Percentiles rank a stretch among this genome's conserved stretches.
These are phyloP conservation scores for Actinia equina DNA, from an alignment of 64 coral and sea anemone genomes.

Conservation along the genomic window DNA sequence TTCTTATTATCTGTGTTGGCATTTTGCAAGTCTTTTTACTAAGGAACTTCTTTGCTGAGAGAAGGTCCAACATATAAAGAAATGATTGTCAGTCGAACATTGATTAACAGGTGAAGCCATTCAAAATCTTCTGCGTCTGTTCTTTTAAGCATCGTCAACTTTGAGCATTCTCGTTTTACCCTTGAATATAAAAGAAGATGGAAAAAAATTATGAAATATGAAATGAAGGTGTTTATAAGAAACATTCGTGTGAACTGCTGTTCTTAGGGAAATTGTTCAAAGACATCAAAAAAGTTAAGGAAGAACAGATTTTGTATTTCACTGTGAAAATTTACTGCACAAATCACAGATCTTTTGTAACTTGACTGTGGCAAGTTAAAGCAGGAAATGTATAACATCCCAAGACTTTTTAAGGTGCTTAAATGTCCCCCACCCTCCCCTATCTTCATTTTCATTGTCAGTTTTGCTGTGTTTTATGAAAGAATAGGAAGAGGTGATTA, in stretches of 20 bases:
- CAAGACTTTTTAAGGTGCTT: too few relatives aligned
- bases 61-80: constrained; percentile 89
- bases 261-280: too few relatives aligned
- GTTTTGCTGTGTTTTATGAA: too few relatives aligned
- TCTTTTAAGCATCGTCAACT: not conserved
- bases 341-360: too few relatives aligned
- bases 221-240: not conserved
- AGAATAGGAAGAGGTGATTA: too few relatives aligned
- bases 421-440: too few relatives aligned
- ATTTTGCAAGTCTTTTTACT: constrained; percentile 97
- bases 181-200: not conserved
- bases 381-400: too few relatives aligned
- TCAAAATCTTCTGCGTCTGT: not conserved
- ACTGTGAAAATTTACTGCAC: too few relatives aligned
- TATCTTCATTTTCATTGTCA: too few relatives aligned
- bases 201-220: not conserved
- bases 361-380: too few relatives aligned
- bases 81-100: not conserved
- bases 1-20: constrained; percentile 79
- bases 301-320: too few relatives aligned
- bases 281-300: too few relatives aligned
- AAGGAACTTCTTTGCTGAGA: constrained; percentile 96
- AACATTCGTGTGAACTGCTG: not conserved
- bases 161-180: not conserved
- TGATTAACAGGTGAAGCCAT: not conserved